phyloP scores from a whole-genome alignment of 2,888 invertebrate genomes.

The Caenorhabditis afra region DNA sequence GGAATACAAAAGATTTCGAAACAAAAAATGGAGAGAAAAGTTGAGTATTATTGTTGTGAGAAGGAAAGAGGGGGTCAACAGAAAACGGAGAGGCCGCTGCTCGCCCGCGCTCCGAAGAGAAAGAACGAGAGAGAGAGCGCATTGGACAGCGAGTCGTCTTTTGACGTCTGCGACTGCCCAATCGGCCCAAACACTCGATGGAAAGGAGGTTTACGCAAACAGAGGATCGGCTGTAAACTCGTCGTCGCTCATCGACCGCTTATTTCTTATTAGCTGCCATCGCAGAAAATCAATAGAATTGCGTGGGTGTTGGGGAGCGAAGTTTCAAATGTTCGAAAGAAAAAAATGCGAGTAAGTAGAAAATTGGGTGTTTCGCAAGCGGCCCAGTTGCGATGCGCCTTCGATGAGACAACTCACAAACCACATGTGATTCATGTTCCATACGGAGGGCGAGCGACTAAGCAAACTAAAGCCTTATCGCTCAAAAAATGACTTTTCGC shows the following conservation, averaged over 20 bases:
- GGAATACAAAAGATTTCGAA: neutral
- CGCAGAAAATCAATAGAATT: slow-evolving; percentile 39
- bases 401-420: slow-evolving; percentile 36
- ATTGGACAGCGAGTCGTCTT: slow-evolving; percentile 42
- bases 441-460: slow-evolving; percentile 30
- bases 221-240: slow-evolving; percentile 59
- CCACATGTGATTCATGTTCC: slow-evolving; percentile 47
- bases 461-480: slow-evolving; percentile 51
- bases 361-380: slow-evolving; percentile 50
- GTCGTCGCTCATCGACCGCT: slow-evolving; percentile 52
- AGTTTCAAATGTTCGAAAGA: slow-evolving; percentile 9
- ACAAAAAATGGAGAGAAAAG: slow-evolving; percentile 15
- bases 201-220: slow-evolving; percentile 54
- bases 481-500: slow-evolving; percentile 17
- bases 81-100: slow-evolving; percentile 22
- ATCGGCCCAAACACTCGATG: slow-evolving; percentile 18
- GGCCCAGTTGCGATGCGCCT: neutral
- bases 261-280: slow-evolving; percentile 46
- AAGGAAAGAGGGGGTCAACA: slow-evolving; percentile 41
- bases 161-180: slow-evolving; percentile 43
- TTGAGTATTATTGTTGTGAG: slow-evolving; percentile 54
- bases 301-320: slow-evolving; percentile 33
- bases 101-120: slow-evolving; percentile 24
- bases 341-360: slow-evolving; percentile 48
- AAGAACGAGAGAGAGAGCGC: slow-evolving; percentile 14